Evolutionary conservation across 1,140 invertebrate species (phyloP), one percentile per base, ranked within the genome.

Genomic region (Anagrus nilaparvatae): DNA sequence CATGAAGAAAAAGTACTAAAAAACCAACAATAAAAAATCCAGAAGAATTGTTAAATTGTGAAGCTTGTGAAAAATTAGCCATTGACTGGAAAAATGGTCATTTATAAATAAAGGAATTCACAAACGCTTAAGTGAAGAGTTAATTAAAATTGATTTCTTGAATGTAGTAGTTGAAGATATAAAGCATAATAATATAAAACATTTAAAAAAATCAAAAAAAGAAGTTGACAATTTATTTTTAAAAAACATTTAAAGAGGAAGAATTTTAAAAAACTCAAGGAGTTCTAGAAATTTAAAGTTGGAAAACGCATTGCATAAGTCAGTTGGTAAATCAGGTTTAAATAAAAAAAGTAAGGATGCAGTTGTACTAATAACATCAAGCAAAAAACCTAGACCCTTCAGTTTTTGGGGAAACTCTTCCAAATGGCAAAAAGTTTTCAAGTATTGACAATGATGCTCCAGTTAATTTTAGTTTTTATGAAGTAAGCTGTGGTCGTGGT

Each of bases 391-490:
- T n/a, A n/a, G n/a, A n/a, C n/a, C n/a, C n/a, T n/a, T n/a, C n/a
- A n/a, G n/a, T n/a, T n/a, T n/a, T n/a, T 5, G 29, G 3, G 44
- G 44, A 32, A 40, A 48, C 3, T 16, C 21, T 18, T n/a, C 23
- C 5, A 13, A 19, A 94, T 23, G 95, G 95, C 16, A 84, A 77
- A 21, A 97, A 96, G 62, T 97, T 97, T 70, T 86, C 89, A 1
- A 90, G 96, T 42, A 96, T 97, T 47, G 92, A 96, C 55, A 93
- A 91, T 6, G 94, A 97, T 60, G n/a, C 9, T 9, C 84, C 87
- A 1, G 84, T 91, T 14, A 88, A 76, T 58, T 92, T 96, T 4
- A 90, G 86, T 52, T 97, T 97, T 67, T 97, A 95, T 52, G 86
- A 87, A 67, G 87, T 96, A 82, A 86, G 70, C 80, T 78, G 69